phyloP scores from a whole-genome alignment of 1,140 invertebrate species.

The Lethocerus indicus region DNA sequence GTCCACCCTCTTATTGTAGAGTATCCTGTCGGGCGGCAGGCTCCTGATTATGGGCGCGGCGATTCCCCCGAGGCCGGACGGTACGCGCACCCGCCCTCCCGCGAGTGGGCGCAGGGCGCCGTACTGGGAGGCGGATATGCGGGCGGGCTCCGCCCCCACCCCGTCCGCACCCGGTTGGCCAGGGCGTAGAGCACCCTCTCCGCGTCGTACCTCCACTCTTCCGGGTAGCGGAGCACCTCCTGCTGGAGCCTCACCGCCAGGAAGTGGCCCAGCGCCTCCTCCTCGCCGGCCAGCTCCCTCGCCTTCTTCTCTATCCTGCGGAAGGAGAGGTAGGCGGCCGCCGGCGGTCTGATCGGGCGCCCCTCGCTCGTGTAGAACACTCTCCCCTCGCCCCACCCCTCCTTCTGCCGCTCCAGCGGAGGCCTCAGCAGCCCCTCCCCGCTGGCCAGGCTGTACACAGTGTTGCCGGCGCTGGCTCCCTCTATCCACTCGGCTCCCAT shows the following conservation, averaged over 20 bases:
- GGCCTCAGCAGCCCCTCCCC: constrained; percentile 38
- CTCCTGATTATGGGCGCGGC: constrained; percentile 14
- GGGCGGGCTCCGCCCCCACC: constrained; percentile 23
- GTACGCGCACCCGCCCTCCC: constrained; percentile 18
- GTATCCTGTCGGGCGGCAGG: constrained; percentile 11
- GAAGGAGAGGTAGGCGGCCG: too few relatives aligned
- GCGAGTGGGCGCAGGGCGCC: constrained; percentile 29
- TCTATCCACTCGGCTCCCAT: constrained; percentile 50
- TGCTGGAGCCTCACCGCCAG: too few relatives aligned
- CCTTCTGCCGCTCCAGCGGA: constrained; percentile 28
- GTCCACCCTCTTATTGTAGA: constrained; percentile 13
- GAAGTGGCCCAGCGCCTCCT: constrained; percentile 39
- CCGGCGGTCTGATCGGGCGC: neutral
- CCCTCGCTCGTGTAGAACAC: constrained; percentile 12
- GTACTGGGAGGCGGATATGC: constrained; percentile 27
- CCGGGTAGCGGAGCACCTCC: too few relatives aligned
- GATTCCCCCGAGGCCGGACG: constrained; percentile 11
- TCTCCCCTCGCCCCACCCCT: constrained; percentile 22
- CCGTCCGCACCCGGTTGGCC: too few relatives aligned
- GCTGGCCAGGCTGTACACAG: constrained; percentile 43
- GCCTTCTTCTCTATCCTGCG: too few relatives aligned
- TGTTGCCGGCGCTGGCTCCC: constrained; percentile 43
- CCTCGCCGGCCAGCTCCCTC: too few relatives aligned
- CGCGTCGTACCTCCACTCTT: too few relatives aligned
- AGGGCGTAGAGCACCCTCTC: too few relatives aligned